Percentiles rank a stretch among this genome's conserved stretches.
These are phyloP conservation scores for Macrotus californicus DNA, from an alignment of 2,113 vertebrate genomes.

Conservation along the genomic window DNA sequence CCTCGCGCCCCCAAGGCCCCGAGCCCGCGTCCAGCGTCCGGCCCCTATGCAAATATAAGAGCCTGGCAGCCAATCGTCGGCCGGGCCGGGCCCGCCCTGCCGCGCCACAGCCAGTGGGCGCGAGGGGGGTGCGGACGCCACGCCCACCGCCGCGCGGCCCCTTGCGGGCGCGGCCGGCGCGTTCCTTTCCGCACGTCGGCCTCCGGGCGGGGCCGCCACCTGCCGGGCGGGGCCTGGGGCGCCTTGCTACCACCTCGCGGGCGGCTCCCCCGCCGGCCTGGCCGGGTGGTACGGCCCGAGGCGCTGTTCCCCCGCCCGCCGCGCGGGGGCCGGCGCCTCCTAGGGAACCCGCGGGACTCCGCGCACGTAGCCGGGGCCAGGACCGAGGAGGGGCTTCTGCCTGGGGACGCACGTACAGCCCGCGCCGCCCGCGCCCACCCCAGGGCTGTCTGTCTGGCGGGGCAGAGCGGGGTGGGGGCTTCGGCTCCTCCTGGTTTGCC, in stretches of 20 bases:
- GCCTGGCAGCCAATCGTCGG: slow-evolving; percentile 43
- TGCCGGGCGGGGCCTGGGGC: slow-evolving; percentile 52
- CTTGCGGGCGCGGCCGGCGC: slow-evolving; percentile 86
- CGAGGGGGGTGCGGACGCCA: not conserved
- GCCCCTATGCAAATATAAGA: slow-evolving; percentile 38
- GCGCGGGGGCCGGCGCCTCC: slow-evolving; percentile 50
- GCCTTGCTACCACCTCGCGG: not conserved
- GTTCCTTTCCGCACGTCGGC: slow-evolving; percentile 96
- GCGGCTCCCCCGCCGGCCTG: not conserved
- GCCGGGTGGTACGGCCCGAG: not conserved
- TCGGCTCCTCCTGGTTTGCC: not conserved
- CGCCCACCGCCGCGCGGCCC: slow-evolving; percentile 46
- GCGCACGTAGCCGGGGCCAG: not conserved
- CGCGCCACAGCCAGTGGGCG: slow-evolving; percentile 65
- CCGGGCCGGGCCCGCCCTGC: not conserved
- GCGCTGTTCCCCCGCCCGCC: not conserved
- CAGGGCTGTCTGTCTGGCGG: not conserved
- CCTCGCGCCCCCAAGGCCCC: not conserved
- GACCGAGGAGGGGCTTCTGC: not conserved
- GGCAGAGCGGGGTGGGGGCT: not conserved
- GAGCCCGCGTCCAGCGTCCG: not conserved
- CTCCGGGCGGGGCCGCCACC: slow-evolving; percentile 88
- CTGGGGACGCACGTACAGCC: not conserved
- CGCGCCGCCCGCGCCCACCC: not conserved
- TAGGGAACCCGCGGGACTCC: not conserved